These are phyloP conservation scores for Dugesia japonica DNA, from an alignment of 2,888 invertebrate species.

Conservation along the genomic window DNA sequence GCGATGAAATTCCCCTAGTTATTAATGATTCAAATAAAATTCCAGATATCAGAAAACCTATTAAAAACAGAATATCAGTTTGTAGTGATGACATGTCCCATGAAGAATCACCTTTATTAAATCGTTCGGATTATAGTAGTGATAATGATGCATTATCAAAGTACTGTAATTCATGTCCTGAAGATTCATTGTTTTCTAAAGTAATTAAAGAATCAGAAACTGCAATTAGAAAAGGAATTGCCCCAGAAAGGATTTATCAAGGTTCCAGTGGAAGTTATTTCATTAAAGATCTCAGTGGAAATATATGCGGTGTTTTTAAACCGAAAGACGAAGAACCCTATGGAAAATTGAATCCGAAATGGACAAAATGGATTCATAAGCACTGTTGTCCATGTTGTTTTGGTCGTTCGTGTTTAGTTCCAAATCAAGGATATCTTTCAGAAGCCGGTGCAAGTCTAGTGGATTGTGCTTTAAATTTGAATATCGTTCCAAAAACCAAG, in stretches of 20 bases:
- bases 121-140: neutral
- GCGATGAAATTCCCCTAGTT: neutral
- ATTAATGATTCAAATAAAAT: neutral
- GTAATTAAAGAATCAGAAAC: slow-evolving; percentile 59
- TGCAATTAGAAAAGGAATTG: slow-evolving; percentile 82
- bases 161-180: neutral
- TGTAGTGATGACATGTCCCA: neutral
- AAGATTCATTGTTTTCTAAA: neutral
- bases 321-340: slow-evolving; percentile 99
- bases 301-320: slow-evolving; percentile 70
- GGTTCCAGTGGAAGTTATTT: slow-evolving; percentile 98
- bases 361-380: slow-evolving; percentile 99
- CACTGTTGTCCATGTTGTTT: slow-evolving; percentile 84
- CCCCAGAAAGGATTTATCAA: slow-evolving; percentile 90
- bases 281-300: slow-evolving; percentile 67
- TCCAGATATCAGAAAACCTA: neutral
- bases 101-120: neutral
- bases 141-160: neutral
- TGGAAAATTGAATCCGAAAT: slow-evolving; percentile 90
- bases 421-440: slow-evolving; percentile 95
- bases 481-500: slow-evolving; percentile 89
- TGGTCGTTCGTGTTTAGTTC: slow-evolving; percentile 87
- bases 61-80: neutral
- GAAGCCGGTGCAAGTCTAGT: slow-evolving; percentile 98
- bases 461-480: slow-evolving; percentile 78